A percentile compares a stretch with the other conserved stretches of the same genome.
phyloP scores from a whole-genome alignment of 30 jellyfish, hydroid and myxozoan species.

The Hydractinia echinata region DNA sequence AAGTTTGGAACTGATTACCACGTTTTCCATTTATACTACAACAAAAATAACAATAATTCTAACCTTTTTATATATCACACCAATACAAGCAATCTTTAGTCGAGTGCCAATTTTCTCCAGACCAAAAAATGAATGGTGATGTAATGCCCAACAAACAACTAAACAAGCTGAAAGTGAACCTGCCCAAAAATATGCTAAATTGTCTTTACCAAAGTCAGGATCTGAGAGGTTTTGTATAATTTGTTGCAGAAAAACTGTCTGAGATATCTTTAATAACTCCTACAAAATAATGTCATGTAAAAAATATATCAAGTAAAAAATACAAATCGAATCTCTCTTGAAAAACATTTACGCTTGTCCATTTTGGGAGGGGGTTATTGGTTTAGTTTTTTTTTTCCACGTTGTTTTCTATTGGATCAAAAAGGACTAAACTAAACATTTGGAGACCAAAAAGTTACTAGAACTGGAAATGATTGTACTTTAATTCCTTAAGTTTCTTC shows the following conservation, averaged over 20 bases:
- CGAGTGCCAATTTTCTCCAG: slow-evolving; percentile 43
- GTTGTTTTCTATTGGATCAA: too few relatives aligned
- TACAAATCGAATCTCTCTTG: too few relatives aligned
- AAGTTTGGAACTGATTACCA: neutral
- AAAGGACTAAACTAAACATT: too few relatives aligned
- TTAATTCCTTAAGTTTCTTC: too few relatives aligned
- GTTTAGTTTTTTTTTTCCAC: too few relatives aligned
- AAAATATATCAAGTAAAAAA: too few relatives aligned
- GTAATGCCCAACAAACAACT: slow-evolving; percentile 1
- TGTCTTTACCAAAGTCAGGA: slow-evolving; percentile 1
- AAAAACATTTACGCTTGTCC: too few relatives aligned
- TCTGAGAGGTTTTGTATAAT: slow-evolving; percentile 35
- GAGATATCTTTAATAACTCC: slow-evolving; percentile 20
- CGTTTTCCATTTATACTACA: neutral
- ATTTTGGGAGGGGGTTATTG: too few relatives aligned
- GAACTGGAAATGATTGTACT: too few relatives aligned
- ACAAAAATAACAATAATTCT: neutral
- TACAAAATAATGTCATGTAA: too few relatives aligned
- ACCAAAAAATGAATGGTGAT: slow-evolving; percentile 24
- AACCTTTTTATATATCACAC: slow-evolving; percentile 54
- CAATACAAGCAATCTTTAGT: slow-evolving; percentile 29
- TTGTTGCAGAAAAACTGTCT: slow-evolving; percentile 27
- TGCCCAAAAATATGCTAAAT: slow-evolving; percentile 43
- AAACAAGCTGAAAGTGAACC: slow-evolving; percentile 8
- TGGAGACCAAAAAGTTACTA: too few relatives aligned